Percentiles rank a stretch among this genome's conserved stretches.
Evolutionary conservation across 2,888 invertebrate species (phyloP).

Genomic region (Lycocerus yunnanus): DNA sequence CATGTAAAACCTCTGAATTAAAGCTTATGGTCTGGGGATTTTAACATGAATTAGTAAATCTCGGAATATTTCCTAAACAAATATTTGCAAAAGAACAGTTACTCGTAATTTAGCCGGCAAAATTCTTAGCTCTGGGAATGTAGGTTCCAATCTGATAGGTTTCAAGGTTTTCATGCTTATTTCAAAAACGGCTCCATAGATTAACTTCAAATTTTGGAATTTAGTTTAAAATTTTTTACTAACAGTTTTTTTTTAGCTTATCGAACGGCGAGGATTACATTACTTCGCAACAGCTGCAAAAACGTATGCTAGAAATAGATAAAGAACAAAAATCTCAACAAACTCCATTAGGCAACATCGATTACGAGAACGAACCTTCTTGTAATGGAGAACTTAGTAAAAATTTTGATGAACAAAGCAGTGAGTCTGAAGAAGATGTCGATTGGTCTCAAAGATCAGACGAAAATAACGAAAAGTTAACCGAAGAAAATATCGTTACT

Average conservation of each 20-base stretch:
- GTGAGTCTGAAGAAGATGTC: conserved; percentile 49
- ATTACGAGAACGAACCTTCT: conserved; percentile 30
- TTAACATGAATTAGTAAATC: too few relatives aligned
- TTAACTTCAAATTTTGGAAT: too few relatives aligned
- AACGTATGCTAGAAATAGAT: conserved; percentile 72
- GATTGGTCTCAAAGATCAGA: conserved; percentile 55
- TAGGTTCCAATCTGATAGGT: too few relatives aligned
- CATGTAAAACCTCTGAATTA: too few relatives aligned
- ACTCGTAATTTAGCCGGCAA: too few relatives aligned
- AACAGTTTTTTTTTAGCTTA: conserved; percentile 57
- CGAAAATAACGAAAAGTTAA: conserved; percentile 70
- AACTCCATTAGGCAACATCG: conserved; percentile 1
- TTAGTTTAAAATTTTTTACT: too few relatives aligned
- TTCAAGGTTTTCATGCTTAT: too few relatives aligned
- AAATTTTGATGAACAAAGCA: conserved; percentile 42
- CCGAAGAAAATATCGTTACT: conserved; percentile 78
- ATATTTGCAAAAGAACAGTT: too few relatives aligned
- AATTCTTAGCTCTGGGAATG: too few relatives aligned
- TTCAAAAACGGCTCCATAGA: too few relatives aligned
- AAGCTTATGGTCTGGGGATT: too few relatives aligned
- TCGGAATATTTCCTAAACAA: too few relatives aligned
- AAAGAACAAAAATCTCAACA: conserved; percentile 40
- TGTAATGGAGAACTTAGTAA: conserved; percentile 46
- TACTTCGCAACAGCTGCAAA: conserved; percentile 80
- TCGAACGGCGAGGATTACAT: conserved; percentile 87